Evolutionary conservation across 2,888 invertebrate genomes (phyloP).

Genomic region (Agrochola lota): DNA sequence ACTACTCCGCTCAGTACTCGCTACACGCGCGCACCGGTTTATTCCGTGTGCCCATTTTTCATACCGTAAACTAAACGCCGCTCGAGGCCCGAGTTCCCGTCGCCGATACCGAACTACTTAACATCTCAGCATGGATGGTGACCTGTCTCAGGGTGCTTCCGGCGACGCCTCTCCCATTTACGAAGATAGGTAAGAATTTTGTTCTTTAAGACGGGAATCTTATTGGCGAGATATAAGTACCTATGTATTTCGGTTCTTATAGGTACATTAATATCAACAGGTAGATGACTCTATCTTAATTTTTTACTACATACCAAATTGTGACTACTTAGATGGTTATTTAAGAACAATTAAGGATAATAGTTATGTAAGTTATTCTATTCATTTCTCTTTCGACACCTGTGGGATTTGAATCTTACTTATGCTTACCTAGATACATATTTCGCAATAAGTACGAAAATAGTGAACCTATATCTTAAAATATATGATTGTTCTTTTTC

Average conservation of each 20-base stretch:
- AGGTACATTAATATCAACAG: slow-evolving; percentile 41
- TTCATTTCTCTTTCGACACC: neutral
- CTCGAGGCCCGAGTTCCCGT: slow-evolving; percentile 67
- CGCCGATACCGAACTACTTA: slow-evolving; percentile 53
- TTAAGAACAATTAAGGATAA: neutral
- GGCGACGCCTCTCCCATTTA: slow-evolving; percentile 83
- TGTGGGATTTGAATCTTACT: neutral
- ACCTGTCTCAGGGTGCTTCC: slow-evolving; percentile 83
- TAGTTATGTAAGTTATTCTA: no score
- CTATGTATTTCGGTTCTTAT: slow-evolving; percentile 19
- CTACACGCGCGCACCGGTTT: slow-evolving; percentile 78
- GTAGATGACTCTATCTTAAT: slow-evolving; percentile 18
- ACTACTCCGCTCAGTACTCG: slow-evolving; percentile 72
- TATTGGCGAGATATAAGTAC: slow-evolving; percentile 30
- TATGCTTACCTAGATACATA: neutral
- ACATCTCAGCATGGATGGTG: slow-evolving; percentile 80
- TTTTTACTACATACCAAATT: neutral
- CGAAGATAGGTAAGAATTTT: slow-evolving; percentile 83
- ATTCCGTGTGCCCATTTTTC: slow-evolving; percentile 75
- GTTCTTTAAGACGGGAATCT: slow-evolving; percentile 27
- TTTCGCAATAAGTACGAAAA: neutral
- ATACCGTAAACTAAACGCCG: slow-evolving; percentile 71
- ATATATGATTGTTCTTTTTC: neutral
- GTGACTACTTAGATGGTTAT: neutral
- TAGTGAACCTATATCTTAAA: neutral